Evolutionary conservation across 2,888 invertebrate species (phyloP).

Genomic region (Caenorhabditis drosophilae): DNA sequence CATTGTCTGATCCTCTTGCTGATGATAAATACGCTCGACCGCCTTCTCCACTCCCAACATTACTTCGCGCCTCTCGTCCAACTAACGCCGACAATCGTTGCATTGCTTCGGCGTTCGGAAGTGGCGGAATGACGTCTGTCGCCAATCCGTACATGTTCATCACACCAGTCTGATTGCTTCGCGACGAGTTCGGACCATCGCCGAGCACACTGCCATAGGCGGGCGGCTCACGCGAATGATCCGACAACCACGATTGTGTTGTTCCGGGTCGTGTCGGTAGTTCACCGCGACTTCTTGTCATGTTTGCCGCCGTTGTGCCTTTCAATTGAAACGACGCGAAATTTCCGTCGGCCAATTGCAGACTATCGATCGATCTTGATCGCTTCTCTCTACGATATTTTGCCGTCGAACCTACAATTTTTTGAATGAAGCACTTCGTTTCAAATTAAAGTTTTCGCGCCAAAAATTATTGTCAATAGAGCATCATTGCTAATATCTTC

Average conservation of each 20-base stretch:
- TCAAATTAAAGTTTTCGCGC: background rate
- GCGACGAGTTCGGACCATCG: slow-evolving; percentile 20
- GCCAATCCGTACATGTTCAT: slow-evolving; percentile 62
- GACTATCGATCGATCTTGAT: slow-evolving; percentile 55
- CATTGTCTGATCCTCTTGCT: slow-evolving; percentile 24
- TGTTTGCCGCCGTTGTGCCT: slow-evolving; percentile 41
- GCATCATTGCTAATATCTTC: no score
- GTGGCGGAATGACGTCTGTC: slow-evolving; percentile 58
- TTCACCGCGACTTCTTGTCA: slow-evolving; percentile 39
- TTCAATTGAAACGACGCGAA: slow-evolving; percentile 65
- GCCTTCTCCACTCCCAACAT: slow-evolving; percentile 4
- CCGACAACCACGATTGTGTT: slow-evolving; percentile 63
- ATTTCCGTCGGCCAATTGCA: slow-evolving; percentile 66
- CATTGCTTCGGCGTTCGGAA: slow-evolving; percentile 42
- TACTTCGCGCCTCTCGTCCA: slow-evolving; percentile 39
- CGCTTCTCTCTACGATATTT: slow-evolving; percentile 57
- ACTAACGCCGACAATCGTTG: slow-evolving; percentile 47
- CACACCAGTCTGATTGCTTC: slow-evolving; percentile 12
- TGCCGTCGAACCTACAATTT: slow-evolving; percentile 21
- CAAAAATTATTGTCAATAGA: no score
- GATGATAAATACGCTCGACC: slow-evolving; percentile 36
- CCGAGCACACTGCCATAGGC: slow-evolving; percentile 49
- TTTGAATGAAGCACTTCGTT: background rate
- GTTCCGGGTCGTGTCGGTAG: slow-evolving; percentile 60
- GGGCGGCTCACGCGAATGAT: slow-evolving; percentile 46